A percentile compares a stretch with the other conserved stretches of the same genome.
Evolutionary conservation across 2,113 vertebrate species (phyloP).

Genomic region (Dasyurus viverrinus): DNA sequence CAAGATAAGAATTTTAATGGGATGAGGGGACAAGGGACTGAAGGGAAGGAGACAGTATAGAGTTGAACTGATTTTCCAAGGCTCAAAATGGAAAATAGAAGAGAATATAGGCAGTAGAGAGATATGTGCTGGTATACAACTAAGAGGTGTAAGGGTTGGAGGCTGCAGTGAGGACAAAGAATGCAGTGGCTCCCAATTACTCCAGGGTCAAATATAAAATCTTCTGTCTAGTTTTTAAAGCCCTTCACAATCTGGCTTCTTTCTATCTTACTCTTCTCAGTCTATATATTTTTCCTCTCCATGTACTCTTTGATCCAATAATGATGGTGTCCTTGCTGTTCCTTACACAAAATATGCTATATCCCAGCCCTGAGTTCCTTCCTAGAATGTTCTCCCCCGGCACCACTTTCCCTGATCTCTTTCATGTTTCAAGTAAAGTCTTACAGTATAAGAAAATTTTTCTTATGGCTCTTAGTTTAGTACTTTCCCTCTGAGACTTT

Average conservation of each 20-base stretch:
- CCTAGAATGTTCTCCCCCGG: not conserved
- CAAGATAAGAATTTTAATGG: not conserved
- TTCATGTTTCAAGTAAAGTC: not conserved
- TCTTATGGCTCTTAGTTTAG: not conserved
- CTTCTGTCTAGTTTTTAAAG: not conserved
- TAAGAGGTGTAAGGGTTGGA: not conserved
- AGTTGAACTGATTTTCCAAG: not conserved
- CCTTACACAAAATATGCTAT: not conserved
- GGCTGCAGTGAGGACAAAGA: not conserved
- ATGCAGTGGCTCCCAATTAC: not conserved
- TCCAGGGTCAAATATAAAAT: not conserved
- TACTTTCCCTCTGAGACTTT: not conserved
- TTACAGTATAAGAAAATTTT: not conserved
- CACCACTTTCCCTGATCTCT: not conserved
- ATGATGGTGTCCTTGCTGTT: not conserved
- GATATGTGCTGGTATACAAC: not conserved
- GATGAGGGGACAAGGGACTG: not conserved
- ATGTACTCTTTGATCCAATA: not conserved
- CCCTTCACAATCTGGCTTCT: not conserved
- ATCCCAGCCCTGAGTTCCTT: not conserved
- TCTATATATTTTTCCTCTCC: not conserved
- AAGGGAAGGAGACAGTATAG: not conserved
- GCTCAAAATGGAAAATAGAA: not conserved
- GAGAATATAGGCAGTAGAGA: not conserved
- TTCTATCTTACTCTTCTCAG: not conserved